Percentiles rank a stretch among this genome's conserved stretches.
Conservation (phyloP, 2,113 vertebrate genomes). For the Cynocephalus volans region DNA sequence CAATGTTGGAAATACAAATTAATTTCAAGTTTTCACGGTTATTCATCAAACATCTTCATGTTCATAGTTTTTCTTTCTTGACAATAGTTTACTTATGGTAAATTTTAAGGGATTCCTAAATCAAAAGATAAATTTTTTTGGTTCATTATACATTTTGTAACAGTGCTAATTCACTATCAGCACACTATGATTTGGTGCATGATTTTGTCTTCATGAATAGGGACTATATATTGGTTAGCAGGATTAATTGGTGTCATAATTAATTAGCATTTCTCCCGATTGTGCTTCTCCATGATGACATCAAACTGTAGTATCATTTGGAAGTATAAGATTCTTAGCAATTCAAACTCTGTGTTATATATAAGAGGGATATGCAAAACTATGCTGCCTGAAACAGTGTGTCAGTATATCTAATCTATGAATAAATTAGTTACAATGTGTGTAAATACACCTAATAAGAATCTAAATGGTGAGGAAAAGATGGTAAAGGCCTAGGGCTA, state of each 20-base stretch:
- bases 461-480: not conserved
- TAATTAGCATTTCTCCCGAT: not conserved
- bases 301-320: not conserved
- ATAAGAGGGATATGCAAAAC: not conserved
- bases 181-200: not conserved
- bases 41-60: not conserved
- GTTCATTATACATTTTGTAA: not conserved
- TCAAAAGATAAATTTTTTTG: not conserved
- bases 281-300: not conserved
- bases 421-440: not conserved
- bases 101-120: not conserved
- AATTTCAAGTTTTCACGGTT: not conserved
- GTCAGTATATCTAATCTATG: not conserved
- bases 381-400: too few species aligned
- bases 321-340: not conserved
- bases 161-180: not conserved
- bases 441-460: not conserved
- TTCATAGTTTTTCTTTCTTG: not conserved
- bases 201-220: not conserved
- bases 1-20: not conserved
- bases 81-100: not conserved
- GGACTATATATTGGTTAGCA: not conserved
- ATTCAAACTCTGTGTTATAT: not conserved
- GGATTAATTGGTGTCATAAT: not conserved
- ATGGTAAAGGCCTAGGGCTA: not conserved